Evolutionary conservation across 2,797 vertebrate genomes (phyloP), one percentile per base, ranked within the genome.

Genomic region (Fistularia commersonii): DNA sequence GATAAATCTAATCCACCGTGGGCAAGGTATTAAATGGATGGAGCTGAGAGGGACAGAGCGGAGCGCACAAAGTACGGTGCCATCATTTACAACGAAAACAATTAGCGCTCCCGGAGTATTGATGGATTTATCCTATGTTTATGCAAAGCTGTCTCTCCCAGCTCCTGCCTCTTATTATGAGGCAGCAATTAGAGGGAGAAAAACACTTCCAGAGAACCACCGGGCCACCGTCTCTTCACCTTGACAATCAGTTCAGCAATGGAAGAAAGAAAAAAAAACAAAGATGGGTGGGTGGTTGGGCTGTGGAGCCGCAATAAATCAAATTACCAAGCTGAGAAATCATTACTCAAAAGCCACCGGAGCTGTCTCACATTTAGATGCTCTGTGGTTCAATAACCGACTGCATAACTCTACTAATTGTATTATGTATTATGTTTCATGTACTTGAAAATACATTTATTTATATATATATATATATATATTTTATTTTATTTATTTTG

Each of bases 301-400:
- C 47, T 72, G 59, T 12, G 36, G 66, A 56, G 50, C 80, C 57
- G 31, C 57, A 72, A 84, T 80, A 74, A 85, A 85, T 83, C 60
- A 76, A 74, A 78, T 79, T 72, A 81, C 69, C 73, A 64, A 42
- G 50, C 61, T 42, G 55, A 75, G 73, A 76, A 74, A 80, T 81
- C 77, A 69, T 81, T 86, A 84, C 80, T 79, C 74, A 78, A 65
- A 69, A 76, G 64, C 57, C 67, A 66, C 55, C 47, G 40, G 66
- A 69, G 69, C 72, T 62, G 55, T 74, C 69, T 74, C 68, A 58
- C 64, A 70, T 74, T 81, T 52, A 75, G 59, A 80, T 80, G 66
- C 48, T 76, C 61, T 63, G 66, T 61, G 64, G 70, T 78, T 79
- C 75, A 75, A 67, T 77, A 74, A 63, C 66, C 67, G 70, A 75